Evolutionary conservation across 1,140 invertebrate species (phyloP), one percentile per base, ranked within the genome.

Genomic region (Pseudobourletiella spinata): DNA sequence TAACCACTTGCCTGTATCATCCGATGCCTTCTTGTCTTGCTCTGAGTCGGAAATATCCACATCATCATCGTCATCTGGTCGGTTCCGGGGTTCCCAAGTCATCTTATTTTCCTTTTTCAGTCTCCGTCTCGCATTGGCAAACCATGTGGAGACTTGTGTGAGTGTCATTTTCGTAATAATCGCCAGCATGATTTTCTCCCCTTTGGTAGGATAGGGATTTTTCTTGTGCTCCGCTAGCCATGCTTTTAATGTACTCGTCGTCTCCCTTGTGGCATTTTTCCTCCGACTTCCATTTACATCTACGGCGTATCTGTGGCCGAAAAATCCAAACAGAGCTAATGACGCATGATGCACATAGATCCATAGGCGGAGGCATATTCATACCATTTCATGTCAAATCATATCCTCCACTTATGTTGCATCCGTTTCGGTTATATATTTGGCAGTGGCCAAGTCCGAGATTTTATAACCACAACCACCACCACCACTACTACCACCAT

Each of bases 181-280:
- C 57, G 83, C 82, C 59, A 84, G 71, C 79, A 84, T 81, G 56
- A 83, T 81, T 72, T 84, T 84, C 71, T 84, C 83, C 18, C 79
- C 81, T 72, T 84, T 84, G 20, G 81, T 83, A 2, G 83, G 82
- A 71, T 84, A 84, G 8, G 83, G 83, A 71, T 84, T 84, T 46
- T 70, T 70, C 56, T 66, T 70, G 32, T 87, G 80, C 86, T 97
- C 74, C 84, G 84, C 69, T 81, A 96, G 77, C 96, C 95, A 96
- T 80, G 80, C 79, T 76, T 98, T 98, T 11, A 98, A 77, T 2
- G 94, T 96, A 74, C 89, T 93, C 24, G 95, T 98, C 22, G 94
- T 97, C 78, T 98, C 95, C 58, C 95, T 77, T 22, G 95, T 98
- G 22, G 95, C 95, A 79, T 98, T 98, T 80, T 98, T 98, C 67